Evolutionary conservation across 1,140 invertebrate genomes (phyloP).

Genomic region (Drosophila fuyamai): DNA sequence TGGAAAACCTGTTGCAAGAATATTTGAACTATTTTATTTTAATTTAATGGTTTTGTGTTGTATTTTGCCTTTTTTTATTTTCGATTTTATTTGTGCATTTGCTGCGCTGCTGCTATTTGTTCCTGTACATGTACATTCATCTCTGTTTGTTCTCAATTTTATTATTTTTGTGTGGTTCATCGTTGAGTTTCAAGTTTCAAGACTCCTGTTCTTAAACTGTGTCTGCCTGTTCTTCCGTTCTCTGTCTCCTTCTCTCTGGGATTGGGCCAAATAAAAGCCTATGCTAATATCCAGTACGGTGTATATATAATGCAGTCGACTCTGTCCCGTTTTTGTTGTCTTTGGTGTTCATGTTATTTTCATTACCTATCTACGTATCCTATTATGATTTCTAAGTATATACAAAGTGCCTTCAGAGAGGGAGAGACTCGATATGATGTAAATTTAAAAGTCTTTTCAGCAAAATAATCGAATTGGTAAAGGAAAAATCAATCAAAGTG

Average conservation of each 20-base stretch:
- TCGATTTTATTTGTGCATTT: slow-evolving; percentile 26
- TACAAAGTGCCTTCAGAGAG: slow-evolving; percentile 14
- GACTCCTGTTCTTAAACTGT: slow-evolving; percentile 36
- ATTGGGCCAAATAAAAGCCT: slow-evolving; percentile 18
- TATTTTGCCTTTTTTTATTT: slow-evolving; percentile 8
- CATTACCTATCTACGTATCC: slow-evolving; percentile 23
- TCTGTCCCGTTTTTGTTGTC: slow-evolving; percentile 28
- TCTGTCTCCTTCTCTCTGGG: slow-evolving; percentile 27
- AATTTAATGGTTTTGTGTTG: slow-evolving; percentile 3
- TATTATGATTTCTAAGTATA: slow-evolving; percentile 31
- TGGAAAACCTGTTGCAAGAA: slow-evolving; percentile 60
- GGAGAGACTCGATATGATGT: slow-evolving; percentile 17
- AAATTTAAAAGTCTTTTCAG: slow-evolving; percentile 32
- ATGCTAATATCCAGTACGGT: slow-evolving; percentile 41
- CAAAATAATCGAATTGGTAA: slow-evolving; percentile 29
- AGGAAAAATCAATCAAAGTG: slow-evolving; percentile 29
- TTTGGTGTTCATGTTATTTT: slow-evolving; percentile 36
- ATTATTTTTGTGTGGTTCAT: slow-evolving; percentile 22
- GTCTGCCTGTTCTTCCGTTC: slow-evolving; percentile 48
- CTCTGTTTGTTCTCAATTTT: slow-evolving; percentile 17
- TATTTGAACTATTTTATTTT: slow-evolving; percentile 5
- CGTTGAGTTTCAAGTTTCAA: slow-evolving; percentile 10
- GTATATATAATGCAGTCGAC: slow-evolving; percentile 43
- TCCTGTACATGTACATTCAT: slow-evolving; percentile 41
- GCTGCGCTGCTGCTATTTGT: slow-evolving; percentile 25